Evolutionary conservation across 2,113 vertebrate species (phyloP).

Genomic region (Hemicordylus capensis): DNA sequence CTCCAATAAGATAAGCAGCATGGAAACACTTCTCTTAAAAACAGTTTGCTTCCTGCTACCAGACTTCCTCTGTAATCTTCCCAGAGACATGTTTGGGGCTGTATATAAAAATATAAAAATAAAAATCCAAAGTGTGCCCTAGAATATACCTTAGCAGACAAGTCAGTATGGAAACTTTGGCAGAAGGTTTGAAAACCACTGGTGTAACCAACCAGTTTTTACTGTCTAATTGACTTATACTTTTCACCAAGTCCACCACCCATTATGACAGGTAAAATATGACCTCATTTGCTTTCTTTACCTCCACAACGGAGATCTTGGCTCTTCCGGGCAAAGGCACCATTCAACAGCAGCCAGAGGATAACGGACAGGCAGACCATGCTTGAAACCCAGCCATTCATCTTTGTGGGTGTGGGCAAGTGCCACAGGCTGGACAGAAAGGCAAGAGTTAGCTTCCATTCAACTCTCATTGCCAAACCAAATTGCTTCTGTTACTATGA

Average conservation of each 20-base stretch:
- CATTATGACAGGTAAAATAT: neutral
- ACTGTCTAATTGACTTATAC: neutral
- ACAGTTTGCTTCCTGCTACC: neutral
- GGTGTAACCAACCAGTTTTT: neutral
- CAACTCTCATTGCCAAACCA: neutral
- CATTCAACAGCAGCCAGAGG: constrained; percentile 60
- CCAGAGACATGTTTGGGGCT: no score
- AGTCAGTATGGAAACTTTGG: neutral
- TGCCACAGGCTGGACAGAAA: constrained; percentile 35
- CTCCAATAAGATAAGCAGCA: neutral
- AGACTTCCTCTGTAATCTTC: neutral
- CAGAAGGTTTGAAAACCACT: neutral
- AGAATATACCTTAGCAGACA: neutral
- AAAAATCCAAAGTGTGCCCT: no score
- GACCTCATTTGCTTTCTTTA: constrained; percentile 41
- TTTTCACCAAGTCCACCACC: neutral
- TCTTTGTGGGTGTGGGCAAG: constrained; percentile 40
- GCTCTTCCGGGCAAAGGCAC: constrained; percentile 66
- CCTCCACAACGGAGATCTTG: constrained; percentile 83
- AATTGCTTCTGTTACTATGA: neutral
- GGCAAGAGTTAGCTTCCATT: neutral
- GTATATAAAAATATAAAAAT: no score
- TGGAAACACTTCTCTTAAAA: neutral
- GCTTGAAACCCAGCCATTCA: constrained; percentile 49
- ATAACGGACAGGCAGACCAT: constrained; percentile 55